These are phyloP conservation scores for Aphyosemion australe DNA, from an alignment of 2,113 vertebrate species.

Conservation along the genomic window DNA sequence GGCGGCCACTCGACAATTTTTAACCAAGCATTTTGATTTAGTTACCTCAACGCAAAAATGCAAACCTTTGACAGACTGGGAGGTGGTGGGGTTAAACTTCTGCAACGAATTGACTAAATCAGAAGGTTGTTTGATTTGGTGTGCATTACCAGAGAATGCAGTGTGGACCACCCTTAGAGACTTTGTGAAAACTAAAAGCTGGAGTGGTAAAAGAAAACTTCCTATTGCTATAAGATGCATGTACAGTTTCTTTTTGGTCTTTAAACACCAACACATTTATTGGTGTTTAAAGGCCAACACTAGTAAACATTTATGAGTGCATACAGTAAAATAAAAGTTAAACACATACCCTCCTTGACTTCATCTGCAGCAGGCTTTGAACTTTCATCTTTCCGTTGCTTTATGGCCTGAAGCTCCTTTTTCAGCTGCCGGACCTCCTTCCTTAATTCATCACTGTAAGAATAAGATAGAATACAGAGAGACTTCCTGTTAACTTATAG, in stretches of 20 bases:
- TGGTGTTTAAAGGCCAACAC: conserved; percentile 12
- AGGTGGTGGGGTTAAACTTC: conserved; percentile 15
- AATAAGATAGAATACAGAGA: conserved; percentile 30
- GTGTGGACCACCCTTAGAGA: conserved; percentile 51
- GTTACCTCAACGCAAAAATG: conserved; percentile 61
- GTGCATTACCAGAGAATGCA: conserved; percentile 65
- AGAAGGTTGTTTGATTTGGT: conserved; percentile 55
- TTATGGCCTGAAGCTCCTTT: conserved; percentile 92
- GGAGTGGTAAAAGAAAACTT: not conserved
- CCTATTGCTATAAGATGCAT: not conserved
- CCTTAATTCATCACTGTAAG: conserved; percentile 89
- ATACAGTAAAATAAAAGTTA: conserved; percentile 9
- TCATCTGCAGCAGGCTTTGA: conserved; percentile 72
- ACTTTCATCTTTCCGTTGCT: conserved; percentile 86
- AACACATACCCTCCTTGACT: conserved; percentile 79
- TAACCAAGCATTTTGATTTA: conserved; percentile 43
- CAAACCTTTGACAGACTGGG: conserved; percentile 22
- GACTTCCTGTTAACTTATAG: not conserved
- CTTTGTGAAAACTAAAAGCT: conserved; percentile 26
- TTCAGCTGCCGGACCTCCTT: conserved; percentile 93
- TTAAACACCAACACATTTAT: conserved; percentile 11
- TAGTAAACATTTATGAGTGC: conserved; percentile 7
- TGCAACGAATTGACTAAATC: conserved; percentile 68
- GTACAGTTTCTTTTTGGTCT: conserved; percentile 6
- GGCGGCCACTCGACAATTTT: conserved; percentile 51